Base-by-base conservation (phyloP, 2,797 vertebrate genomes). In the Malurus leucopterus region DNA sequence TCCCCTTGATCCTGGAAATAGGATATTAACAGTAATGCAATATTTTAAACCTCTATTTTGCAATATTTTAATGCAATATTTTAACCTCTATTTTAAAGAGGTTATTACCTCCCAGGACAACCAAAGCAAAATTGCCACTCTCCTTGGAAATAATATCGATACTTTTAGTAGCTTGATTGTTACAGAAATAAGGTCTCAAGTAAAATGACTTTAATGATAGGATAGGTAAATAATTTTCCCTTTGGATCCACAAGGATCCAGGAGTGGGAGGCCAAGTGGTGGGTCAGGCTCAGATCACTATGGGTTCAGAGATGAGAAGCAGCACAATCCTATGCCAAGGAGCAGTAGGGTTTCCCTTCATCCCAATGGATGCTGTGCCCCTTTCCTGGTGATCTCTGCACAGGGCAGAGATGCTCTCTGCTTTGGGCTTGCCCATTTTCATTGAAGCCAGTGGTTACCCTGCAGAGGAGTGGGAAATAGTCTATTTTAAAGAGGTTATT, bases 401-500 rank as follows among this genome's bases (percentile, higher is more conserved):
- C 2, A 71, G 30, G 1, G 5, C 27, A 78, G 40, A 89, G 34
- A 47, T 65, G 23, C 24, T 27, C 51, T 87, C 65, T 49, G 63
- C 53, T 89, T 59, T 50, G 38, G 41, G 38, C n/a, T 80, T 63
- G 26, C 5, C 53, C 29, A 7, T 81, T 86, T 89, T 46, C 38
- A 51, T 85, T 72, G 26, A 47, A 87, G n/a, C 50, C 51, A 78
- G 0, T 6, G 2, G 22, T 64, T 62, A 27, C 24, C 34, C 53
- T 44, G 9, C 10, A 61, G 43, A 75, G 2, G 19, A 84, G 32
- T 27, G 65, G 83, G 57, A 93, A 91, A 77, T 69, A 71, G 3
- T 77, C 73, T 77, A 6, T 92, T 94, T 92, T 91, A 87, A 88
- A 72, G 78, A 91, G 44, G 70, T 93, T 88, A 50, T 93, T 90